Percentiles rank a stretch among this genome's conserved stretches.
Conservation (phyloP, 2,113 vertebrate species). For the Brachionichthys hirsutus region DNA sequence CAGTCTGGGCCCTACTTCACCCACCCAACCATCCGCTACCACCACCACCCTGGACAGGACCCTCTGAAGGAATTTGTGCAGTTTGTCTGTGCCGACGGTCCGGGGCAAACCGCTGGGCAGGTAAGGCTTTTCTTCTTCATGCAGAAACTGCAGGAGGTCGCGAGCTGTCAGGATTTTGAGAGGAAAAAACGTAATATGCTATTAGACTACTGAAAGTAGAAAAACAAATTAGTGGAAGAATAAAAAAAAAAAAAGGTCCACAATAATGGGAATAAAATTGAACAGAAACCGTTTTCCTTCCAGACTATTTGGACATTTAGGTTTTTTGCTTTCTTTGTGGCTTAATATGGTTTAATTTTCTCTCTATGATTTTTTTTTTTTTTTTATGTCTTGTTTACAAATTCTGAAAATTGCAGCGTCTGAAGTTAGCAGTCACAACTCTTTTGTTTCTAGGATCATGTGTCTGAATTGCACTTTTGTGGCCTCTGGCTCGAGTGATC, state of each 20-base stretch:
- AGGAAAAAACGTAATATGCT: no score
- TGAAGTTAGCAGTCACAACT: no score
- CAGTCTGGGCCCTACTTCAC: constrained; percentile 97
- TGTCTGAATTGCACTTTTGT: no score
- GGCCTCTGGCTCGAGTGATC: no score
- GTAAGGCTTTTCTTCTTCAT: constrained; percentile 72
- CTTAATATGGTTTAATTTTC: background rate
- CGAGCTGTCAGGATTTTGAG: background rate
- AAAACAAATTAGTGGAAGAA: background rate
- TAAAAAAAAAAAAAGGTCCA: background rate
- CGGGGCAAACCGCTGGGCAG: constrained; percentile 89
- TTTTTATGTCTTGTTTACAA: no score
- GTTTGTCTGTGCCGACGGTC: constrained; percentile 94
- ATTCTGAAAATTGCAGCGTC: no score
- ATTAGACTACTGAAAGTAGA: background rate
- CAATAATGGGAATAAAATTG: no score
- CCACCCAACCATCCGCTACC: constrained; percentile 97
- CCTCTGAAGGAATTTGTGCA: constrained; percentile 95
- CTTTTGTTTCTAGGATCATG: no score
- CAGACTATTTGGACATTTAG: no score
- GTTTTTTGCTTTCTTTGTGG: background rate
- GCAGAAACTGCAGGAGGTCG: background rate
- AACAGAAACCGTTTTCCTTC: no score
- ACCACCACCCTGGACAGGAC: constrained; percentile 91
- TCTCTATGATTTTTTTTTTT: background rate